A percentile compares a stretch with the other conserved stretches of the same genome.
Conservation (phyloP, 1,140 invertebrate species). For the Phymastichus coffea region DNA sequence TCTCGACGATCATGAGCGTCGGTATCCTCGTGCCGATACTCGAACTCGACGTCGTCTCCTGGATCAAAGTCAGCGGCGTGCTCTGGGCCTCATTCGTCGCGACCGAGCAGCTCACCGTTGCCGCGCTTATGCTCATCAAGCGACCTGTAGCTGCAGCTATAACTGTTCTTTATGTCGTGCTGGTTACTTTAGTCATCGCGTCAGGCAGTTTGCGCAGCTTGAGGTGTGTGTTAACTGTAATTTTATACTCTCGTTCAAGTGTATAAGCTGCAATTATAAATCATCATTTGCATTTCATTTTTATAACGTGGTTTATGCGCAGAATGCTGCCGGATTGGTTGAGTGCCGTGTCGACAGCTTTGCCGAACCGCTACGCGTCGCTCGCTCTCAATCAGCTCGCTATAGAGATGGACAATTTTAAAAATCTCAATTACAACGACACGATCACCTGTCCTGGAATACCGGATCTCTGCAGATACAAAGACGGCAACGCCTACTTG, state of each 20-base stretch:
- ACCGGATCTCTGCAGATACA: conserved; percentile 66
- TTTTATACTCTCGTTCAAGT: too few relatives aligned
- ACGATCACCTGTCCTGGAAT: conserved; percentile 57
- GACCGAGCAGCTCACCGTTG: conserved; percentile 81
- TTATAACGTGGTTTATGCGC: neutral
- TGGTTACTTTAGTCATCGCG: conserved; percentile 72
- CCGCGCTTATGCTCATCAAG: conserved; percentile 78
- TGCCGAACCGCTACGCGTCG: conserved; percentile 50
- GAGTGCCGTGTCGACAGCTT: conserved; percentile 40
- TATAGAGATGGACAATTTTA: conserved; percentile 38
- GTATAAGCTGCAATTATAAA: neutral
- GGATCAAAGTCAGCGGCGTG: conserved; percentile 54
- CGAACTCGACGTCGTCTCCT: conserved; percentile 44
- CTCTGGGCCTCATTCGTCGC: conserved; percentile 80
- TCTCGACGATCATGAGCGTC: conserved; percentile 55
- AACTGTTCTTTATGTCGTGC: conserved; percentile 72
- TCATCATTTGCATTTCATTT: neutral
- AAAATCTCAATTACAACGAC: conserved; percentile 57
- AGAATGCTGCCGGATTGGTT: conserved; percentile 49
- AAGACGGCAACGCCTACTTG: conserved; percentile 71
- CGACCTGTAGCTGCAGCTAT: conserved; percentile 73
- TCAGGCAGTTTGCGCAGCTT: conserved; percentile 77
- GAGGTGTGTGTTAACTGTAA: conserved; percentile 21
- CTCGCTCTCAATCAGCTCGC: conserved; percentile 48
- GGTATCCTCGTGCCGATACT: conserved; percentile 49